These are phyloP conservation scores for Apogon hyalosoma DNA, from an alignment of 2,797 vertebrate genomes.

Conservation along the genomic window DNA sequence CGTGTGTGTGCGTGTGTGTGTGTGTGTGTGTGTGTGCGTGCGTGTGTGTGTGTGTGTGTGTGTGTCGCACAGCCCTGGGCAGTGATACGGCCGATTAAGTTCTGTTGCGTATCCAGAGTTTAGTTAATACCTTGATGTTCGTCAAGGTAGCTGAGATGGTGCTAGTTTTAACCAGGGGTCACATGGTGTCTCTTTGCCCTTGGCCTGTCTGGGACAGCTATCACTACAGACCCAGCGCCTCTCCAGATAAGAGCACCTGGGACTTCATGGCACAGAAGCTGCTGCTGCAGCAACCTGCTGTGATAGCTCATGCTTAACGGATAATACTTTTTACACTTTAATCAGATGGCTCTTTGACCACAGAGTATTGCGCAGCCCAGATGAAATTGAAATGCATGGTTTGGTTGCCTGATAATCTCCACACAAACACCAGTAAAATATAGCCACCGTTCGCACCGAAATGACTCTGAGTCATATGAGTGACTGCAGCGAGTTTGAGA, in stretches of 20 bases:
- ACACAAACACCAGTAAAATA: slow-evolving; percentile 38
- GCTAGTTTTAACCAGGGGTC: slow-evolving; percentile 43
- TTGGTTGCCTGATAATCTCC: slow-evolving; percentile 51
- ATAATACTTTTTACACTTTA: slow-evolving; percentile 67
- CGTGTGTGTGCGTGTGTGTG: not conserved
- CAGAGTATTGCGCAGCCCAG: slow-evolving; percentile 30
- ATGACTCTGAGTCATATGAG: slow-evolving; percentile 8
- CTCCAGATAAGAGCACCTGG: slow-evolving; percentile 65
- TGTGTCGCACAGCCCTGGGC: not conserved
- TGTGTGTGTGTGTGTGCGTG: not conserved
- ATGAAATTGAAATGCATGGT: slow-evolving; percentile 64
- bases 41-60: not conserved
- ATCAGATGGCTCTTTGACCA: slow-evolving; percentile 66
- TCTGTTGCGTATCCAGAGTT: slow-evolving; percentile 21
- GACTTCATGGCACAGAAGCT: slow-evolving; percentile 51
- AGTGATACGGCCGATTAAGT: slow-evolving; percentile 16
- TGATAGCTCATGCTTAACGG: slow-evolving; percentile 62
- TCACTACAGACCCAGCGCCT: slow-evolving; percentile 63
- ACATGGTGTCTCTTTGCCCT: slow-evolving; percentile 53
- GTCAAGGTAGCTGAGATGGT: slow-evolving; percentile 19
- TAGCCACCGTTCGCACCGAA: slow-evolving; percentile 12
- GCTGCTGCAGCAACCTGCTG: slow-evolving; percentile 44
- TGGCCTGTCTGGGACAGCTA: slow-evolving; percentile 64
- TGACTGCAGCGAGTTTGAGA: slow-evolving; percentile 18
- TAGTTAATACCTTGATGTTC: slow-evolving; percentile 36